These are phyloP conservation scores for Regulus satrapa DNA, from an alignment of 2,113 vertebrate species.

Conservation along the genomic window DNA sequence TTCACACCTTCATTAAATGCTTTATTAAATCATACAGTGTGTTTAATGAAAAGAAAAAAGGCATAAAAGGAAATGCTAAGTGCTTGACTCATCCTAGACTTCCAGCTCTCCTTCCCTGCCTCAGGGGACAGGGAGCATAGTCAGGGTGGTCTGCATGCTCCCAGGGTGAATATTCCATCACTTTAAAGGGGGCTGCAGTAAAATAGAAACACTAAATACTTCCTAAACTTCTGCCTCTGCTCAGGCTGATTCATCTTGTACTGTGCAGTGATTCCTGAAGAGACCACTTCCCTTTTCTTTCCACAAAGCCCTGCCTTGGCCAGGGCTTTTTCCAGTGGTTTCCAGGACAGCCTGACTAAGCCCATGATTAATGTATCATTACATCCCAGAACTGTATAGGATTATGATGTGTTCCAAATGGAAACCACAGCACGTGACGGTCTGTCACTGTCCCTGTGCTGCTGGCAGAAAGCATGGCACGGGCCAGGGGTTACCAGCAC, in stretches of 20 bases:
- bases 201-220: background rate
- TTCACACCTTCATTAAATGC: background rate
- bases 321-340: background rate
- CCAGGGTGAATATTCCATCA: background rate
- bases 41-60: background rate
- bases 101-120: background rate
- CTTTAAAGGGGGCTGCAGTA: background rate
- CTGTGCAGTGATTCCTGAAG: background rate
- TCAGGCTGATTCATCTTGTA: background rate
- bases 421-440: background rate
- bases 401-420: conserved; percentile 13
- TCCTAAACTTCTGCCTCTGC: background rate
- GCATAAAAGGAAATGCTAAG: background rate
- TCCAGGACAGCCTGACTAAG: background rate
- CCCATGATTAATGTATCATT: background rate
- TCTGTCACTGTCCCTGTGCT: background rate
- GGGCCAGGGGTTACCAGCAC: background rate
- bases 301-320: background rate
- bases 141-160: background rate
- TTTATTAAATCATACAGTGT: background rate
- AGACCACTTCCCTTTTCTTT: background rate
- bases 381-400: background rate
- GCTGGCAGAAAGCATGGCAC: background rate
- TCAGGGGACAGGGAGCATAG: background rate
- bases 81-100: background rate